Percentiles rank a stretch among this genome's conserved stretches.
Conservation (phyloP, 2,888 invertebrate genomes). For the Vandiemenella viatica region DNA sequence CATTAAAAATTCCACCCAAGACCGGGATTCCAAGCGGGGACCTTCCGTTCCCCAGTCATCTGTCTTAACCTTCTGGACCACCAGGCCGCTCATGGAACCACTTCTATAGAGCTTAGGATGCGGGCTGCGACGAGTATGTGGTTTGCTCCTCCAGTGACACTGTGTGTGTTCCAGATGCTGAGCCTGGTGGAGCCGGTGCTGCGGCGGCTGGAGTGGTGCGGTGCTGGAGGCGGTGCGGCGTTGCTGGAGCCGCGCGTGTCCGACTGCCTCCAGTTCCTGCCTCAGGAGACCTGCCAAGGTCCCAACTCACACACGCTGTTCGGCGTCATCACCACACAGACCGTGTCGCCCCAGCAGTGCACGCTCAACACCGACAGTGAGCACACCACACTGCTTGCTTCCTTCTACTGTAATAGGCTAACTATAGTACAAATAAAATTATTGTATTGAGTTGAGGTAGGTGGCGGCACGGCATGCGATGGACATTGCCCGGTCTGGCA, state of each 20-base stretch:
- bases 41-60: too few species aligned
- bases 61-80: too few species aligned
- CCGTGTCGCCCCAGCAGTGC: constrained; percentile 43
- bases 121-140: too few species aligned
- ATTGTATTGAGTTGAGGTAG: too few species aligned
- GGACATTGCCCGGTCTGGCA: too few species aligned
- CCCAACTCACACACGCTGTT: constrained; percentile 34
- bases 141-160: too few species aligned
- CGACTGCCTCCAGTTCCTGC: constrained; percentile 37
- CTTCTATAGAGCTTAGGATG: too few species aligned
- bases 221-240: constrained; percentile 18
- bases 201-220: constrained; percentile 45
- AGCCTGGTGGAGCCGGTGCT: constrained; percentile 48
- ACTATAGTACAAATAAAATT: too few species aligned
- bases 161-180: constrained; percentile 29
- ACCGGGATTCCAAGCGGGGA: too few species aligned
- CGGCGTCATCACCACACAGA: constrained; percentile 46
- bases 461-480: too few species aligned
- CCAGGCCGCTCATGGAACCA: too few species aligned
- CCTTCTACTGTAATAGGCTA: background rate
- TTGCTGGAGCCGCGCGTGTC: constrained; percentile 24
- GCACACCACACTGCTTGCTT: constrained; percentile 1
- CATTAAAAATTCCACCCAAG: too few species aligned
- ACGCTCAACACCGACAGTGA: constrained; percentile 40
- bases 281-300: constrained; percentile 35